Evolutionary conservation across 2,888 invertebrate species (phyloP).

Genomic region (Caenorhabditis sp.): DNA sequence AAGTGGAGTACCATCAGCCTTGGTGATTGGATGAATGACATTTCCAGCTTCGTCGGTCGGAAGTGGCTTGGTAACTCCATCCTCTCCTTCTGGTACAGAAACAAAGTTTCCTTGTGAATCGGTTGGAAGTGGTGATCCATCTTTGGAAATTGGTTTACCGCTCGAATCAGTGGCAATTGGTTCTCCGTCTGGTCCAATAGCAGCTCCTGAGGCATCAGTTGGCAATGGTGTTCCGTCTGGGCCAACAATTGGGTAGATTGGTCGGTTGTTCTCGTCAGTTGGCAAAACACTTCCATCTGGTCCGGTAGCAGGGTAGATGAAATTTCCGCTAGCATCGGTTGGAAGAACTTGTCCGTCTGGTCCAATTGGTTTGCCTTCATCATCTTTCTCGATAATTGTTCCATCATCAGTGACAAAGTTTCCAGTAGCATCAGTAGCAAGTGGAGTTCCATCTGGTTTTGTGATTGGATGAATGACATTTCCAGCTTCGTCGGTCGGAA

Average conservation of each 20-base stretch:
- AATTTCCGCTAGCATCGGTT: slow-evolving; percentile 45
- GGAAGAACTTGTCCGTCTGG: slow-evolving; percentile 39
- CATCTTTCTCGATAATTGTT: slow-evolving; percentile 22
- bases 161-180: slow-evolving; percentile 27
- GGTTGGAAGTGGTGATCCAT: slow-evolving; percentile 40
- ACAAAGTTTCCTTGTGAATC: slow-evolving; percentile 28
- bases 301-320: slow-evolving; percentile 24
- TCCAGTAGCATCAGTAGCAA: slow-evolving; percentile 32
- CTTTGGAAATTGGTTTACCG: slow-evolving; percentile 29
- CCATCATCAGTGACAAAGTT: slow-evolving; percentile 25
- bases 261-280: slow-evolving; percentile 25
- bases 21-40: slow-evolving; percentile 30
- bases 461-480: slow-evolving; percentile 37
- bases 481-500: slow-evolving; percentile 42
- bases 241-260: slow-evolving; percentile 34
- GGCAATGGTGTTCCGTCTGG: slow-evolving; percentile 36
- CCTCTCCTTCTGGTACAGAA: slow-evolving; percentile 12
- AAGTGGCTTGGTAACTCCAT: slow-evolving; percentile 9
- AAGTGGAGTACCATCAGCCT: slow-evolving; percentile 38
- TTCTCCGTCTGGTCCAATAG: slow-evolving; percentile 27
- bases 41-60: slow-evolving; percentile 36
- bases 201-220: slow-evolving; percentile 31
- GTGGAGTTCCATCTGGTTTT: slow-evolving; percentile 40
- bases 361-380: slow-evolving; percentile 41
- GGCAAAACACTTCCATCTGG: slow-evolving; percentile 35